These are phyloP conservation scores for Tenebrosternarchus preto DNA, from an alignment of 2,113 vertebrate species.

Conservation along the genomic window DNA sequence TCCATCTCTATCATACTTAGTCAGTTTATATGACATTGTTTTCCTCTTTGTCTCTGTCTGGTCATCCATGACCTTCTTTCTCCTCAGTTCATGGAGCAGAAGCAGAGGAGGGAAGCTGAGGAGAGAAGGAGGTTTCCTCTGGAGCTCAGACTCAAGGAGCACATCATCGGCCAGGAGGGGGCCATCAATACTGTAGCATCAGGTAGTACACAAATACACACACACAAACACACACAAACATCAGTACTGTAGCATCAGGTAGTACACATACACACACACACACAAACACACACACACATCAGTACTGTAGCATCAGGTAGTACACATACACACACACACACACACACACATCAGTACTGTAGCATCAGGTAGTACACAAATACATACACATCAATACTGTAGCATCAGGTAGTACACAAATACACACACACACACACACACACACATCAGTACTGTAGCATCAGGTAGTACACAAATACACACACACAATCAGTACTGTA, in stretches of 20 bases:
- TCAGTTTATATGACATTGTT: background rate
- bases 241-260: background rate
- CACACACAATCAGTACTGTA: too few species aligned
- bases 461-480: too few species aligned
- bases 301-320: background rate
- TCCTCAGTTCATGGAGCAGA: constrained; percentile 69
- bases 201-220: constrained; percentile 68
- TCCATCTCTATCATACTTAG: too few species aligned
- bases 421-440: too few species aligned
- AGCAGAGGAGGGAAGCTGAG: constrained; percentile 79
- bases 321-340: background rate
- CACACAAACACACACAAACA: background rate
- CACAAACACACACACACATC: constrained; percentile 19
- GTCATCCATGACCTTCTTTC: background rate
- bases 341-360: background rate
- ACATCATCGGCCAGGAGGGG: constrained; percentile 94
- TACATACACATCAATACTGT: too few species aligned
- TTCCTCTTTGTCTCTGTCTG: background rate
- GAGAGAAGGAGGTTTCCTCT: constrained; percentile 90
- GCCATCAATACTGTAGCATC: constrained; percentile 92
- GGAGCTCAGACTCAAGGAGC: constrained; percentile 89
- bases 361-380: too few species aligned
- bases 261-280: background rate
- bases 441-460: too few species aligned
- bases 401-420: too few species aligned